Evolutionary conservation across 2,113 vertebrate genomes (phyloP).

Genomic region (Aphyosemion australe): DNA sequence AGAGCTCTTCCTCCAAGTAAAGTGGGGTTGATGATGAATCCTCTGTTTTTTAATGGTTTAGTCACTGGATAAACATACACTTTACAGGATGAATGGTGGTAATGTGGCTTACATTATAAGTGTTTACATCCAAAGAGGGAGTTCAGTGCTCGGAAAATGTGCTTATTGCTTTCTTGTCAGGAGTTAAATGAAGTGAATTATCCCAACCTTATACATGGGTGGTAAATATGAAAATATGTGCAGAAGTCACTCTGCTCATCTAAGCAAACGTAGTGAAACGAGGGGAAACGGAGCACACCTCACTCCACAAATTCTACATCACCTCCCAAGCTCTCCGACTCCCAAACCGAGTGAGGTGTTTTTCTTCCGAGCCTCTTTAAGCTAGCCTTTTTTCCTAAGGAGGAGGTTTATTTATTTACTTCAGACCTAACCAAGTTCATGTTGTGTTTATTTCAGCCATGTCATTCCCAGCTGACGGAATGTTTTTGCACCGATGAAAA

Average conservation of each 20-base stretch:
- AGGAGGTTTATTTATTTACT: neutral
- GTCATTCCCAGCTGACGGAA: neutral
- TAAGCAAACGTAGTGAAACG: neutral
- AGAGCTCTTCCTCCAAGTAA: conserved; percentile 26
- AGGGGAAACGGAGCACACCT: too few species aligned
- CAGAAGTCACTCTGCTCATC: neutral
- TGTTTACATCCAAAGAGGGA: conserved; percentile 4
- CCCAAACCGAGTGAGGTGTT: neutral
- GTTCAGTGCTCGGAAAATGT: neutral
- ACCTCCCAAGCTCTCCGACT: neutral
- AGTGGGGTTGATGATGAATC: conserved; percentile 32
- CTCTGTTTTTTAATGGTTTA: conserved; percentile 10
- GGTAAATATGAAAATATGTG: neutral
- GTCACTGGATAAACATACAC: conserved; percentile 24
- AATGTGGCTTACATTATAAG: neutral
- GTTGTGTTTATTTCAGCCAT: neutral
- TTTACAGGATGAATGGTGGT: neutral
- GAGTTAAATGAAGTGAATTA: conserved; percentile 1
- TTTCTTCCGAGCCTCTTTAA: neutral
- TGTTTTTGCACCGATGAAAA: conserved; percentile 8
- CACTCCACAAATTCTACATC: neutral
- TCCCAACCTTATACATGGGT: neutral
- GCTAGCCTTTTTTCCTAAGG: neutral
- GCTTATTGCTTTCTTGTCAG: neutral
- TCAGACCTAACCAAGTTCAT: neutral